Base-by-base conservation (phyloP, 1,140 invertebrate genomes). In the Aphaenogaster ashmeadi region DNA sequence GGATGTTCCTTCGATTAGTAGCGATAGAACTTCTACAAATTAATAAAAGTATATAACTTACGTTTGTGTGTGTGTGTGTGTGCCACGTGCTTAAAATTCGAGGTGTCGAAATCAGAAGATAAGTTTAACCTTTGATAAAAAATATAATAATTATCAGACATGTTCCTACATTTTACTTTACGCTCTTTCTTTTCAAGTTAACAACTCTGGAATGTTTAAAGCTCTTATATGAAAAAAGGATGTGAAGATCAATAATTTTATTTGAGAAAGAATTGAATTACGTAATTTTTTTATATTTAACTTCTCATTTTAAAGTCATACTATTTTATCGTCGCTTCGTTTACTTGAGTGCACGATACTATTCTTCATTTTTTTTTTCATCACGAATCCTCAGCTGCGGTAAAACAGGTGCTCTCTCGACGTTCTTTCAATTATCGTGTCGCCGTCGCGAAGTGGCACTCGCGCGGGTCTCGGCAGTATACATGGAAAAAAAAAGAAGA, bases 351-450 rank as follows among this genome's bases (percentile, higher is more conserved):
- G 50, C 21, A 15, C 15, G 4, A 13, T 11, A 41, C 5, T 36
- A 15, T 8, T 83, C n/a, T 74, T 44, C 36, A 33, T 11, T 13
- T 18, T 77, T 69, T 41, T 54, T 54, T 50, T 11, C 33, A 9
- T n/a, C 21, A 36, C 4, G 3, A 47, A 62, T 44, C 21, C 13
- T 27, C 41, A 44, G 13, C 8, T 33, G 7, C 41, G 15, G n/a
- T 33, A 62, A 64, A 79, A 66, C 27, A 27, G 33, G 52, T 38
- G 50, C 27, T 50, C 44, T 33, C 21, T 60, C 36, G 15, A 33
- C 13, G 44, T 67, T 79, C 66, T 50, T 44, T 83, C 69, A 75
- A 79, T 79, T 47, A 66, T 66, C 74, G 72, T 44, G 13, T 79
- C 18, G 58, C 33, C 15, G 36, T 83, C 52, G 44, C 3, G 11